Evolutionary conservation across 2,797 vertebrate species (phyloP).

Genomic region (Hippocampus kuda): DNA sequence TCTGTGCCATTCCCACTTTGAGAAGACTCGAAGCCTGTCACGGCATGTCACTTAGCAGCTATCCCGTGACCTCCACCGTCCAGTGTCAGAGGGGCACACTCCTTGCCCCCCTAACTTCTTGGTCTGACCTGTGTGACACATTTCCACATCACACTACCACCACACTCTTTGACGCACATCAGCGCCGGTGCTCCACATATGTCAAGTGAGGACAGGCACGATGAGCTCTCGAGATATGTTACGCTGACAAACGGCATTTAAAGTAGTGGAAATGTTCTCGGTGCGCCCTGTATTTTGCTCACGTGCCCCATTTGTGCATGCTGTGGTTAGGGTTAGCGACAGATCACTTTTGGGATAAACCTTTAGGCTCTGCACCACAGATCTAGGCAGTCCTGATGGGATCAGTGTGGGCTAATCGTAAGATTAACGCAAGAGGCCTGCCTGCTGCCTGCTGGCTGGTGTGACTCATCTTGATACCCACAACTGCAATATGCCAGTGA

Average conservation of each 20-base stretch:
- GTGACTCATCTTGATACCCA: conserved; percentile 58
- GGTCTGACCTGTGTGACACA: conserved; percentile 40
- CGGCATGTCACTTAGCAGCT: conserved; percentile 40
- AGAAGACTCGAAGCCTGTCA: conserved; percentile 45
- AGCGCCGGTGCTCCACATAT: conserved; percentile 10
- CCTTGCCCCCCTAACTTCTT: conserved; percentile 41
- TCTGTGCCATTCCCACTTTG: conserved; percentile 28
- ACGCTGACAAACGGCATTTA: conserved; percentile 7
- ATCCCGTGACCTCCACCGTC: conserved; percentile 14
- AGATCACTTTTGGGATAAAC: conserved; percentile 48
- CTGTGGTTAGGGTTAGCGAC: conserved; percentile 20
- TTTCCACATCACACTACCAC: conserved; percentile 23
- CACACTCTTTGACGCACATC: conserved; percentile 19
- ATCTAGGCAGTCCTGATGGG: conserved; percentile 67
- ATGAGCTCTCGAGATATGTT: conserved; percentile 13
- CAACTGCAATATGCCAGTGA: conserved; percentile 31
- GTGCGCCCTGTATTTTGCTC: background rate
- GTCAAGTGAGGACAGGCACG: conserved; percentile 6
- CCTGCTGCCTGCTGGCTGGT: conserved; percentile 58
- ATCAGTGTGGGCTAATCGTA: conserved; percentile 63
- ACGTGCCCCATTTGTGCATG: conserved; percentile 12
- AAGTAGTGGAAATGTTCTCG: conserved; percentile 1
- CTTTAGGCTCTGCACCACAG: conserved; percentile 56
- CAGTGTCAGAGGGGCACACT: conserved; percentile 36
- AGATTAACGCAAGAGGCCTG: conserved; percentile 59